Percentiles rank a stretch among this genome's conserved stretches.
These are phyloP conservation scores for Drosophila nr. perissopoda DNA, from an alignment of 2,888 invertebrate species.

Conservation along the genomic window DNA sequence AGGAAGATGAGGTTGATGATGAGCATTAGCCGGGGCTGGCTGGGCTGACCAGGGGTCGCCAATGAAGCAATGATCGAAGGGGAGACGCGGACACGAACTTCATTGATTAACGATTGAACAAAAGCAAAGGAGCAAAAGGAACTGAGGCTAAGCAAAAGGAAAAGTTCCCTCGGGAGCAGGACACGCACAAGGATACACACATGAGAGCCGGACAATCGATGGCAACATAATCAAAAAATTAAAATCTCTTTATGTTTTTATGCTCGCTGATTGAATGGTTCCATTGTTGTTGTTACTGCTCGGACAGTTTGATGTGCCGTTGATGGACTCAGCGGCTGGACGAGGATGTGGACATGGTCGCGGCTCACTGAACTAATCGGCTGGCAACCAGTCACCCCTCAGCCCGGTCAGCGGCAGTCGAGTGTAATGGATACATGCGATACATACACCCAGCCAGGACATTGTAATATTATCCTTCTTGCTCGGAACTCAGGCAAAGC, in stretches of 20 bases:
- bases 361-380: slow-evolving; percentile 68
- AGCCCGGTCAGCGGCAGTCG: slow-evolving; percentile 68
- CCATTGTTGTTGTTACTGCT: slow-evolving; percentile 78
- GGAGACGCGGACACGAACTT: slow-evolving; percentile 55
- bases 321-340: slow-evolving; percentile 69
- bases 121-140: slow-evolving; percentile 16
- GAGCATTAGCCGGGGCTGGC: slow-evolving; percentile 14
- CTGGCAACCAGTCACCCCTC: slow-evolving; percentile 11
- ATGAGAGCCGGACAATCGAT: slow-evolving; percentile 35
- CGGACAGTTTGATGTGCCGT: slow-evolving; percentile 76
- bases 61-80: slow-evolving; percentile 19
- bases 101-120: slow-evolving; percentile 79
- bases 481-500: slow-evolving; percentile 44
- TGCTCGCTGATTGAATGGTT: slow-evolving; percentile 83
- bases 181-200: slow-evolving; percentile 45
- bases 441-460: slow-evolving; percentile 30
- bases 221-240: slow-evolving; percentile 84
- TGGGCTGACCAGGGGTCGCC: slow-evolving; percentile 65
- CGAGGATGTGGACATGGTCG: slow-evolving; percentile 28
- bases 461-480: slow-evolving; percentile 66
- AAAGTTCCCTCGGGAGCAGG: slow-evolving; percentile 59
- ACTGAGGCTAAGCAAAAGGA: slow-evolving; percentile 28
- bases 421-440: slow-evolving; percentile 77
- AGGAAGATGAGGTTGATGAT: slow-evolving; percentile 4
- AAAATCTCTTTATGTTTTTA: slow-evolving; percentile 84